Evolutionary conservation across 1,140 invertebrate species (phyloP), one percentile per base, ranked within the genome.

Genomic region (Scaptodrosophila lebanonensis): DNA sequence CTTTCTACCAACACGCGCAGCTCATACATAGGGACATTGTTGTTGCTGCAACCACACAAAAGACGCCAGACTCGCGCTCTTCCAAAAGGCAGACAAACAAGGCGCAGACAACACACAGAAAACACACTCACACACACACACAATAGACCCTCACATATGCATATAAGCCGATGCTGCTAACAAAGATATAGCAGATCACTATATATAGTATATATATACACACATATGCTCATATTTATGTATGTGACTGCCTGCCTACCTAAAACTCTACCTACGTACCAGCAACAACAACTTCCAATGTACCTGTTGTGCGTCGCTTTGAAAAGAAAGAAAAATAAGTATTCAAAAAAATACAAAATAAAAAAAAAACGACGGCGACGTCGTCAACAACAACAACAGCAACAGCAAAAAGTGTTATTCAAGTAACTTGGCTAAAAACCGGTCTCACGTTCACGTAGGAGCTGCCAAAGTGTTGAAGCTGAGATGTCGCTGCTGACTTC

Each of bases 1-100:
- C 54, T 67, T 66, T 67, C 54, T 65, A 60, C 61, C 65, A 65
- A 65, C 49, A 59, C n/a, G n/a, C n/a, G n/a, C n/a, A n/a, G n/a
- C n/a, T n/a, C 54, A 66, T 40, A 42, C 4, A 54, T 4, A 42
- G 42, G 38, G 35, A 49, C 27, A 13, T 35, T 52, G 38, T 25
- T 30, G 20, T 45, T 39, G 30, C 18, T 29, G 47, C 27, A 18
- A 30, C 25, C 4, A 32, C 30, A 44, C 16, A 45, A 30, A 43
- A 44, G 47, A 51, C n/a, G n/a, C n/a, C n/a, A n/a, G n/a, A n/a
- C n/a, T n/a, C n/a, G n/a, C n/a, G n/a, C n/a, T n/a, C n/a, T n/a
- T n/a, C n/a, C n/a, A n/a, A n/a, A n/a, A 49, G 45, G 38, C 44
- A 48, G 32, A 36, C 44, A 35, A 25, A 47, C 16, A 47, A 20